Conservation (phyloP, 1,140 invertebrate species). For the Kradibia gibbosae region DNA sequence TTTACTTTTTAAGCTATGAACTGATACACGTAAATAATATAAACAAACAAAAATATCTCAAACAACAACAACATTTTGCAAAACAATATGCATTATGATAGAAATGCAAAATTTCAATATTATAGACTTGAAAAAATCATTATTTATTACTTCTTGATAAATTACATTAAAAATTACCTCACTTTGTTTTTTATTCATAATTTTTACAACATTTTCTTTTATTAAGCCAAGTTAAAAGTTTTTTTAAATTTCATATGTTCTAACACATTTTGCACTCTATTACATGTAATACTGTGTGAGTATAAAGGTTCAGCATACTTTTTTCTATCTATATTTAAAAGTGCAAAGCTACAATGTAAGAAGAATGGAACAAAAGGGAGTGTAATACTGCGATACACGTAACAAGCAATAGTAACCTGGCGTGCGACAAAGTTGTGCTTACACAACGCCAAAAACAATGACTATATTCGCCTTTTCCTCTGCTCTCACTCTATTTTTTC, state of each 20-base stretch:
- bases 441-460: slow-evolving; percentile 60
- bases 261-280: slow-evolving; percentile 17
- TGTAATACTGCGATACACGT: slow-evolving; percentile 9
- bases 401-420: slow-evolving; percentile 21
- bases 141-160: too few relatives aligned
- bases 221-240: slow-evolving; percentile 19
- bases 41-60: too few relatives aligned
- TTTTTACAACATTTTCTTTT: slow-evolving; percentile 32
- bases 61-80: too few relatives aligned
- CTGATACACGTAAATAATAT: too few relatives aligned
- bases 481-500: slow-evolving; percentile 56
- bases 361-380: background rate
- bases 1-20: too few relatives aligned
- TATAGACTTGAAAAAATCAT: too few relatives aligned
- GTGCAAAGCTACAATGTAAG: background rate
- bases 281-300: background rate
- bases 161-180: too few relatives aligned
- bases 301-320: slow-evolving; percentile 7
- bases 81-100: too few relatives aligned
- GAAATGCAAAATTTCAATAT: too few relatives aligned
- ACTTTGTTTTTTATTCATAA: slow-evolving; percentile 30
- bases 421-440: slow-evolving; percentile 43
- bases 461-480: slow-evolving; percentile 51
- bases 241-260: slow-evolving; percentile 44
- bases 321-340: slow-evolving; percentile 48